These are phyloP conservation scores for Cylas formicarius DNA, from an alignment of 1,140 invertebrate genomes.

Conservation along the genomic window DNA sequence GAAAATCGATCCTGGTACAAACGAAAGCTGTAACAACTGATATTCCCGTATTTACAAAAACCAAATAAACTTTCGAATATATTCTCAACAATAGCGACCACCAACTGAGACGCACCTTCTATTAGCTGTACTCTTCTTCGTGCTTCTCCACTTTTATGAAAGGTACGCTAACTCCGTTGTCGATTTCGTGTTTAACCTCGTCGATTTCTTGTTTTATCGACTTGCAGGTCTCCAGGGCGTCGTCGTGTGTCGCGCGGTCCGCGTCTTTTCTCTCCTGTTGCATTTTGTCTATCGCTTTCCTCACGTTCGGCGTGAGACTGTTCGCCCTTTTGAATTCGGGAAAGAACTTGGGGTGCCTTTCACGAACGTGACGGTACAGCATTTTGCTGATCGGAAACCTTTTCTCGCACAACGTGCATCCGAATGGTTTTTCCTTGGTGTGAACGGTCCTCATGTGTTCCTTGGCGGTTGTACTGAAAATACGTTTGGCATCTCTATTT, in stretches of 20 bases:
- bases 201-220: too few species aligned
- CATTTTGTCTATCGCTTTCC: conserved; percentile 17
- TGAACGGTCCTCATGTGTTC: conserved; percentile 51
- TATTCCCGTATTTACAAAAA: too few species aligned
- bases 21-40: too few species aligned
- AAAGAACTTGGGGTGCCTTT: conserved; percentile 29
- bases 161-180: not conserved
- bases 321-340: conserved; percentile 20
- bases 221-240: too few species aligned
- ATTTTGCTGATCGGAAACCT: conserved; percentile 40
- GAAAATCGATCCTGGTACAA: too few species aligned
- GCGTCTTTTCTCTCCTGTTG: conserved; percentile 6
- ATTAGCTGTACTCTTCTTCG: not conserved
- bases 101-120: too few species aligned
- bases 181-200: too few species aligned
- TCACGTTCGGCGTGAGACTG: conserved; percentile 21
- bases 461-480: conserved; percentile 25
- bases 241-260: too few species aligned
- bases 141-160: conserved; percentile 5
- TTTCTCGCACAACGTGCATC: conserved; percentile 46
- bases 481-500: too few species aligned
- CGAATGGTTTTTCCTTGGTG: conserved; percentile 44
- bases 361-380: conserved; percentile 30
- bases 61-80: too few species aligned
- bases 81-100: too few species aligned